Evolutionary conservation across 2,888 invertebrate species (phyloP).

Genomic region (Hartigia nigra): DNA sequence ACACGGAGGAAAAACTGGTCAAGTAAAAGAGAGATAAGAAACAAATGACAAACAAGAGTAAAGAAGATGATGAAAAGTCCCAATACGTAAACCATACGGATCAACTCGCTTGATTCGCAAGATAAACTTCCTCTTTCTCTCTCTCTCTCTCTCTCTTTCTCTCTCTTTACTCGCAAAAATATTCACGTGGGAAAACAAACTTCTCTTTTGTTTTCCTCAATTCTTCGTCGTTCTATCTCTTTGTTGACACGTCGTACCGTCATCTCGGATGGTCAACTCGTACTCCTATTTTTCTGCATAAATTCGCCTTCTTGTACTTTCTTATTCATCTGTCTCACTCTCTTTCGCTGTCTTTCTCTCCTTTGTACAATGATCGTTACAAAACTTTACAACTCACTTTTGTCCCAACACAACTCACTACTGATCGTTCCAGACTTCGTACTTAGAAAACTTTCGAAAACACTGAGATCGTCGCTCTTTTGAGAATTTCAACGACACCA

Average conservation of each 20-base stretch:
- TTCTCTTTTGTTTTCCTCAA: background rate
- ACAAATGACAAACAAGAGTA: background rate
- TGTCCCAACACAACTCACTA: background rate
- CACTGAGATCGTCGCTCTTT: background rate
- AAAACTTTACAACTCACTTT: background rate
- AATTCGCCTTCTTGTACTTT: slow-evolving; percentile 15
- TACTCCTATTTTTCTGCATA: slow-evolving; percentile 20
- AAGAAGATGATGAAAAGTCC: background rate
- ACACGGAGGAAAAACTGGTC: background rate
- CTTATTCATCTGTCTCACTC: slow-evolving; percentile 1
- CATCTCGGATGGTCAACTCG: no score
- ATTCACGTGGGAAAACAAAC: background rate
- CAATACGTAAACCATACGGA: background rate
- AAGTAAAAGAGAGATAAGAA: background rate
- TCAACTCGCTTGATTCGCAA: background rate
- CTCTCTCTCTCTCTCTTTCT: background rate
- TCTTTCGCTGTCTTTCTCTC: slow-evolving; percentile 16
- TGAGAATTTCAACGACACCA: background rate
- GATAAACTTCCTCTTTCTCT: background rate
- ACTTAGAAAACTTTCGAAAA: background rate
- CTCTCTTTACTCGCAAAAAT: background rate
- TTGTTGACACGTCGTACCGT: background rate
- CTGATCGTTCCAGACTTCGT: background rate
- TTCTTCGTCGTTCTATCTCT: background rate
- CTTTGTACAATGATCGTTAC: slow-evolving; percentile 10